Conservation (phyloP, 1,140 invertebrate genomes). For the Sycophila sp. region DNA sequence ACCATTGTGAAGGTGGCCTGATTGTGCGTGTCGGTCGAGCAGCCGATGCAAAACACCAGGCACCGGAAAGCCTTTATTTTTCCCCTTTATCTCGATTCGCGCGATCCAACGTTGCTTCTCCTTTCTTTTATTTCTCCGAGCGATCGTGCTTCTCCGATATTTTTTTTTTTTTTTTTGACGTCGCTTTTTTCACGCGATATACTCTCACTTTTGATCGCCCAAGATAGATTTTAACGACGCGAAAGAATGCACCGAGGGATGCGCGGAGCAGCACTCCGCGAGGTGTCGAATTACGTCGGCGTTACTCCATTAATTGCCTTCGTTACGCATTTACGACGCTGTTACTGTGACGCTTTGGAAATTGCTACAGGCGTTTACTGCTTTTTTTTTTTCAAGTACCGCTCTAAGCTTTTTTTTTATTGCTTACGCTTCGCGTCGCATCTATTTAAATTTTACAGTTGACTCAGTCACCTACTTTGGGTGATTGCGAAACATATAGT, state of each 20-base stretch:
- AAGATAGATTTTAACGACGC: constrained; percentile 2
- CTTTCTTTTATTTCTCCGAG: not conserved
- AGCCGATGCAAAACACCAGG: not conserved
- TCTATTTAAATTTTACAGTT: too few species aligned
- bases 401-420: too few species aligned
- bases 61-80: constrained; percentile 5
- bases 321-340: not conserved
- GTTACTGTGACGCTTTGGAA: too few species aligned
- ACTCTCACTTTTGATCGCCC: too few species aligned
- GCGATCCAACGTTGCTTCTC: not conserved
- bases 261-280: not conserved
- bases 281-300: not conserved
- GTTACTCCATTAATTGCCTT: not conserved
- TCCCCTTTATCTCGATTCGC: not conserved
- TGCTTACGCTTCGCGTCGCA: too few species aligned
- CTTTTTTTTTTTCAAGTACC: too few species aligned
- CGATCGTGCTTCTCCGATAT: not conserved
- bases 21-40: not conserved
- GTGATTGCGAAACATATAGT: too few species aligned
- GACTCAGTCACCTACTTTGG: too few species aligned
- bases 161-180: not conserved
- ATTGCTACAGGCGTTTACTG: too few species aligned
- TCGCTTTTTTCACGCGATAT: too few species aligned
- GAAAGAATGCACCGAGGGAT: not conserved
- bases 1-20: too few species aligned